Conservation (phyloP, 2,113 vertebrate species). For the Phrynosoma blainvillii region DNA sequence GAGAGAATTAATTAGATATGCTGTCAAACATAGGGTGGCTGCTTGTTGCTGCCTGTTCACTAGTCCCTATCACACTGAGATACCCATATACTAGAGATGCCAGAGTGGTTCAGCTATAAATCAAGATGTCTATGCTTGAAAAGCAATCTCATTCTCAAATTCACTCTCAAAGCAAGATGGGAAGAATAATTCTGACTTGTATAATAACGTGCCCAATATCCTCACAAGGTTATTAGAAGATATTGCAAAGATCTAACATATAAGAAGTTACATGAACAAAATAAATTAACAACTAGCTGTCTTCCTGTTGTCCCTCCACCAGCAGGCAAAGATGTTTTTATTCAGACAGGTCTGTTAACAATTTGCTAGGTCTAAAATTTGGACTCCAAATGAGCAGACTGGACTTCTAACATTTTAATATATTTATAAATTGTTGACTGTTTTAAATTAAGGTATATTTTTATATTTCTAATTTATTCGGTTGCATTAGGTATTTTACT, state of each 20-base stretch:
- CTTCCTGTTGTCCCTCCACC: too few species aligned
- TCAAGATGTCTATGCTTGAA: not conserved
- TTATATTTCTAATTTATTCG: too few species aligned
- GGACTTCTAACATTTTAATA: too few species aligned
- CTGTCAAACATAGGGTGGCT: conserved; percentile 9
- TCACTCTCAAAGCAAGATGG: not conserved
- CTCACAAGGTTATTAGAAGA: not conserved
- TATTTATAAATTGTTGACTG: too few species aligned
- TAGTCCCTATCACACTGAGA: not conserved
- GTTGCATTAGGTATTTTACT: too few species aligned
- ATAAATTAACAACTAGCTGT: not conserved
- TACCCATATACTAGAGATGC: not conserved
- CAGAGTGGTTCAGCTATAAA: conserved; percentile 11
- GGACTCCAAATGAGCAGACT: too few species aligned
- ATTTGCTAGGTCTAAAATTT: too few species aligned
- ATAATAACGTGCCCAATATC: too few species aligned
- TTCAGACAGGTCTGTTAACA: too few species aligned
- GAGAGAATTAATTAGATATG: conserved; percentile 44
- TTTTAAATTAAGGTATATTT: too few species aligned
- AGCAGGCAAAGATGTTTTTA: too few species aligned
- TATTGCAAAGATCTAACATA: too few species aligned
- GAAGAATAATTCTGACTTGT: not conserved
- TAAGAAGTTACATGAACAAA: not conserved
- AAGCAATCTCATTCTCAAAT: not conserved
- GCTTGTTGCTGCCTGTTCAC: conserved; percentile 42